These are phyloP conservation scores for Porites evermanni DNA, from an alignment of 92 coral and sea anemone species.

Conservation along the genomic window DNA sequence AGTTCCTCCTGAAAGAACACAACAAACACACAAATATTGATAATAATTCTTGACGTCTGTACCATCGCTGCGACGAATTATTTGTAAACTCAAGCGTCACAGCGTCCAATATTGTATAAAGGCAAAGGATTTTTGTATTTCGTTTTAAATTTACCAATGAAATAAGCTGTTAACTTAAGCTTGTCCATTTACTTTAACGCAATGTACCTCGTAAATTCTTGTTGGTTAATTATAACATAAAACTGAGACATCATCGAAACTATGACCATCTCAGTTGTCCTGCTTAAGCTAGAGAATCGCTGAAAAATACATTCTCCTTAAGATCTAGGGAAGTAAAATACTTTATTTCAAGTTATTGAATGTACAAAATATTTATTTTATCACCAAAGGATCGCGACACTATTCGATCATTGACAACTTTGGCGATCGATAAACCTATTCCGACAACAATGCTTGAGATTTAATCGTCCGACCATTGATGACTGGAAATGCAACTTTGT, in stretches of 20 bases:
- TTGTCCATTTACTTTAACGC: background rate
- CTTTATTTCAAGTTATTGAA: background rate
- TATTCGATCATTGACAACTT: constrained; percentile 1
- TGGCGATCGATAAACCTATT: constrained; percentile 9
- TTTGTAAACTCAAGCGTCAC: background rate
- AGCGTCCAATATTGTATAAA: background rate
- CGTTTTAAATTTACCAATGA: background rate
- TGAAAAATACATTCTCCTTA: background rate
- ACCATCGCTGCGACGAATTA: background rate
- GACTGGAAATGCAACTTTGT: constrained; percentile 17
- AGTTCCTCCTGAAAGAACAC: constrained; percentile 89
- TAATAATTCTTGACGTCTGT: constrained; percentile 9
- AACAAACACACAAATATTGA: constrained; percentile 40
- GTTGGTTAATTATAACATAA: background rate
- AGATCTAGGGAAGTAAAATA: background rate
- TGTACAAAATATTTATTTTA: background rate
- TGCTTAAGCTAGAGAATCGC: too few relatives aligned
- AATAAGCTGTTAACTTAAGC: background rate
- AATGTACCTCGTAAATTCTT: background rate
- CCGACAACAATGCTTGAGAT: constrained; percentile 10
- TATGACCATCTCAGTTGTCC: too few relatives aligned
- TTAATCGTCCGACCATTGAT: constrained; percentile 10
- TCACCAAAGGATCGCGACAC: background rate
- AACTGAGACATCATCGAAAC: too few relatives aligned
- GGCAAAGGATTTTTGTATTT: background rate